A percentile compares a stretch with the other conserved stretches of the same genome.
Evolutionary conservation across 23 tunicate species (phyloP).

Genomic region (Ciona savignyi): DNA sequence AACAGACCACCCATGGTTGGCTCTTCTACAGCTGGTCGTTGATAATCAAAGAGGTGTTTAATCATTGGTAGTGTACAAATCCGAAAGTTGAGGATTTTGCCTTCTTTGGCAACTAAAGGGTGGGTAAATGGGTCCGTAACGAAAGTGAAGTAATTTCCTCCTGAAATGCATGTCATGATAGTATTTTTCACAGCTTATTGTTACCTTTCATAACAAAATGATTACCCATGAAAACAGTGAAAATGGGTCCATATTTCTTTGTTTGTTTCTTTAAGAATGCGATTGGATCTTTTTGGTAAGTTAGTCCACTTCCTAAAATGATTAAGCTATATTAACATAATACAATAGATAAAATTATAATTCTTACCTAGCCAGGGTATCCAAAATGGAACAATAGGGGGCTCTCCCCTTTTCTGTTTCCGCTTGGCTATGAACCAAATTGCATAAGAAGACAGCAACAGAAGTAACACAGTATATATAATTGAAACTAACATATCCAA

Average conservation of each 20-base stretch:
- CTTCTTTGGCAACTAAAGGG: slow-evolving; percentile 19
- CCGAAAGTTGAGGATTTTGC: slow-evolving; percentile 11
- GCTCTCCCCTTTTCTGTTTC: not conserved
- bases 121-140: slow-evolving; percentile 21
- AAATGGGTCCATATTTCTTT: slow-evolving; percentile 18
- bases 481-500: no score
- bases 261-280: not conserved
- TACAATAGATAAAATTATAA: no score
- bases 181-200: no score
- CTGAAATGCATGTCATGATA: slow-evolving; percentile 2
- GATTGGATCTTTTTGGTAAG: slow-evolving; percentile 13
- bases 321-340: not conserved
- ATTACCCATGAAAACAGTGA: slow-evolving; percentile 18
- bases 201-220: no score
- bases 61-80: not conserved
- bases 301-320: slow-evolving; percentile 3
- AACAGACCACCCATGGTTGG: not conserved
- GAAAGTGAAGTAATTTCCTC: slow-evolving; percentile 16
- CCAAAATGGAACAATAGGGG: slow-evolving; percentile 7
- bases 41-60: slow-evolving; percentile 12
- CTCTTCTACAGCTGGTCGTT: not conserved
- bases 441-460: not conserved
- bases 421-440: slow-evolving; percentile 4
- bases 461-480: not conserved
- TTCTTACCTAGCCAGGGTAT: slow-evolving; percentile 27